phyloP scores from a whole-genome alignment of 2,113 vertebrate genomes.

The Anarrhichthys ocellatus region DNA sequence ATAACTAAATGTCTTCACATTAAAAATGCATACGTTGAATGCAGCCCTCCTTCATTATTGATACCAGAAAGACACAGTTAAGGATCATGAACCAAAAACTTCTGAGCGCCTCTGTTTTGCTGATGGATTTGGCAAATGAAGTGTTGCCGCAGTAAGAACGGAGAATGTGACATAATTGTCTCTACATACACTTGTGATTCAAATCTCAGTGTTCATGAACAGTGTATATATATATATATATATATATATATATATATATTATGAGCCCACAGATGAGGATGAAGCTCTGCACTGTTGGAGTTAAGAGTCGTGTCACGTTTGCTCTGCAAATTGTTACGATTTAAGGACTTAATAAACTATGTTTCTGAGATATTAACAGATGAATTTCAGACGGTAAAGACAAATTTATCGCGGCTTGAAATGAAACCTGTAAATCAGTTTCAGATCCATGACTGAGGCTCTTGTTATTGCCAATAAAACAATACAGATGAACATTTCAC shows the following conservation, averaged over 20 bases:
- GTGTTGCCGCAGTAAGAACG: background rate
- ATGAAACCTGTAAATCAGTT: conserved; percentile 69
- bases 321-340: conserved; percentile 50
- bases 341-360: conserved; percentile 67
- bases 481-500: conserved; percentile 50
- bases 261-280: conserved; percentile 35
- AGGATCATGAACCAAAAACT: conserved; percentile 11
- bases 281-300: conserved; percentile 30
- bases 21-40: conserved; percentile 48
- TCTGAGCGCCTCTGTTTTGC: background rate
- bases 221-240: background rate
- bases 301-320: conserved; percentile 55
- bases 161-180: background rate
- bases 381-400: conserved; percentile 56
- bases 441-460: conserved; percentile 31
- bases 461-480: conserved; percentile 51
- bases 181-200: conserved; percentile 2
- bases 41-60: conserved; percentile 52
- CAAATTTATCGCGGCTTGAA: conserved; percentile 57
- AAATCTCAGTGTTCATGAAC: background rate
- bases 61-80: conserved; percentile 34
- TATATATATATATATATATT: conserved; percentile 17
- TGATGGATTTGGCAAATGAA: background rate
- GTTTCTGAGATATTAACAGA: conserved; percentile 67
- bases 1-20: conserved; percentile 47